Evolutionary conservation across 30 jellyfish, hydroid and myxozoan genomes (phyloP).

Genomic region (Aurelia aurita): DNA sequence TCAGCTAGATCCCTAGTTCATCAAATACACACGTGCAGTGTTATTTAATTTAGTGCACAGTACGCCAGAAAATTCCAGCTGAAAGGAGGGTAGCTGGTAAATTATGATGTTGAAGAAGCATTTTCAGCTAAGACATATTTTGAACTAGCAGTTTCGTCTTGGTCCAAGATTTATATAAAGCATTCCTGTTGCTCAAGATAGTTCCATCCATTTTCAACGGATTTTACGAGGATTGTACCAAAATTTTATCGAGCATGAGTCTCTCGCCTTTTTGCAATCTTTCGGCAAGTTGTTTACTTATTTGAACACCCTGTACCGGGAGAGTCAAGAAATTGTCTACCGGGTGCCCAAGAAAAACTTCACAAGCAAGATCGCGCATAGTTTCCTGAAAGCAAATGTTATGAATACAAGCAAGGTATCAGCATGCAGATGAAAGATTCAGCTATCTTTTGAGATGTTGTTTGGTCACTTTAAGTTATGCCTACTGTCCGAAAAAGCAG

Average conservation of each 20-base stretch:
- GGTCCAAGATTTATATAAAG: background rate
- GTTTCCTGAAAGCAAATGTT: background rate
- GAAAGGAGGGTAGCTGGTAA: background rate
- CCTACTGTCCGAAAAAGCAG: too few relatives aligned
- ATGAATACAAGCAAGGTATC: too few relatives aligned
- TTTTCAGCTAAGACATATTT: background rate
- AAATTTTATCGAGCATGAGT: background rate
- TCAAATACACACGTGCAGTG: background rate
- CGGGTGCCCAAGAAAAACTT: background rate
- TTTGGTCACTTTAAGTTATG: too few relatives aligned
- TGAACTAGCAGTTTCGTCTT: background rate
- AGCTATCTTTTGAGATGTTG: too few relatives aligned
- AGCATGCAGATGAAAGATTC: too few relatives aligned
- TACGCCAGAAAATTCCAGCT: background rate
- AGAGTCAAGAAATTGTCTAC: background rate
- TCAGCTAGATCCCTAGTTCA: background rate
- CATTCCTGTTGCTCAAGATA: background rate
- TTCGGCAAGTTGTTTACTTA: background rate
- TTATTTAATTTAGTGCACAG: background rate
- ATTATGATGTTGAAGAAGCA: background rate
- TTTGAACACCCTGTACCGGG: background rate
- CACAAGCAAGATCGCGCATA: background rate
- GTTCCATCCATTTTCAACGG: background rate
- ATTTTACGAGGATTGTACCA: background rate
- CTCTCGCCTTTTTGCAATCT: conserved; percentile 2